phyloP scores from a whole-genome alignment of 2,888 invertebrate genomes.

The Charanyca ferruginea region DNA sequence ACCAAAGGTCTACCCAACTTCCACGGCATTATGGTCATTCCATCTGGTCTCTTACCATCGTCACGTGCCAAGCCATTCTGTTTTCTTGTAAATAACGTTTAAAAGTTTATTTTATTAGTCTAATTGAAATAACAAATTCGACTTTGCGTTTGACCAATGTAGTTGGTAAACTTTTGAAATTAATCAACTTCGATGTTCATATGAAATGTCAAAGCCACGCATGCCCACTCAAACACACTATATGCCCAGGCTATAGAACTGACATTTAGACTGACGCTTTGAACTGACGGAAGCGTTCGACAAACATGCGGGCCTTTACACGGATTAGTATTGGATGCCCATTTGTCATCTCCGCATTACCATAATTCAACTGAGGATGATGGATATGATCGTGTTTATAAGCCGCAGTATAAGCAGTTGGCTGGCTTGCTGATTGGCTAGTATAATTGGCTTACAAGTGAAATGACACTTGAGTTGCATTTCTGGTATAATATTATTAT shows the following conservation, averaged over 20 bases:
- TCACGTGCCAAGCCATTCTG: no score
- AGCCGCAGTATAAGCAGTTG: constrained; percentile 19
- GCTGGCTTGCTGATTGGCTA: constrained; percentile 20
- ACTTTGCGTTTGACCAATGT: no score
- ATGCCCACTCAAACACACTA: neutral
- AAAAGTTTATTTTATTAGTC: no score
- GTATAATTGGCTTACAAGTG: constrained; percentile 7
- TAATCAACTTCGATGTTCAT: neutral
- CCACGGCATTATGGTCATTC: no score
- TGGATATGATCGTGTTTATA: constrained; percentile 24
- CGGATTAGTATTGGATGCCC: constrained; percentile 53
- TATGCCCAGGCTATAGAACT: constrained; percentile 15
- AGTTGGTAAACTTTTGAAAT: neutral
- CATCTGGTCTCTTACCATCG: no score
- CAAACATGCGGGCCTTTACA: constrained; percentile 41
- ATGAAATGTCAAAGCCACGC: neutral
- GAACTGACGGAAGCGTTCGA: constrained; percentile 42
- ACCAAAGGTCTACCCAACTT: no score
- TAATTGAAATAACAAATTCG: no score
- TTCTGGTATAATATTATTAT: no score
- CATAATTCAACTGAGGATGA: constrained; percentile 49
- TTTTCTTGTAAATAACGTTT: no score
- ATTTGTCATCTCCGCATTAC: constrained; percentile 48
- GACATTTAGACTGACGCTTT: constrained; percentile 35
- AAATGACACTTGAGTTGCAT: neutral